These are phyloP conservation scores for Cebidichthys violaceus DNA, from an alignment of 2,113 vertebrate genomes.

Conservation along the genomic window DNA sequence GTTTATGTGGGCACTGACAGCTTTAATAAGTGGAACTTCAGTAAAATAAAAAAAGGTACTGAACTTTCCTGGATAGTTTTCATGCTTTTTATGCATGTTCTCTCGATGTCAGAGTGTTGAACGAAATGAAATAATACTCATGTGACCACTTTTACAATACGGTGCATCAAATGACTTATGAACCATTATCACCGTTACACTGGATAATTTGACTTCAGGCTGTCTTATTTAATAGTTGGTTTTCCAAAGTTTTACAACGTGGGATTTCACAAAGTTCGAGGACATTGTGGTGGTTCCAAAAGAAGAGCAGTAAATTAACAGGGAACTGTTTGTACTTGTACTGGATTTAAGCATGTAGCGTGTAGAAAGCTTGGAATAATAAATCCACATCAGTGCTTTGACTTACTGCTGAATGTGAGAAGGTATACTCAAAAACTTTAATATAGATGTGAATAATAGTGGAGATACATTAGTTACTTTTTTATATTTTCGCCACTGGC, in stretches of 20 bases:
- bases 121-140: slow-evolving; percentile 4
- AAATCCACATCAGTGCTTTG: not conserved
- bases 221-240: slow-evolving; percentile 18
- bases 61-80: not conserved
- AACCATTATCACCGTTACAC: slow-evolving; percentile 15
- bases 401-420: not conserved
- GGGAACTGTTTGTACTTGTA: not conserved
- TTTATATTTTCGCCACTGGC: not conserved
- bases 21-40: slow-evolving; percentile 17
- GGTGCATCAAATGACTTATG: slow-evolving; percentile 29
- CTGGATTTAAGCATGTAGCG: not conserved
- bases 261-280: slow-evolving; percentile 12
- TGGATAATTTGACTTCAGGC: slow-evolving; percentile 3
- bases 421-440: not conserved
- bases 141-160: slow-evolving; percentile 11
- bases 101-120: not conserved
- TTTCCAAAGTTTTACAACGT: slow-evolving; percentile 18
- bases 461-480: not conserved
- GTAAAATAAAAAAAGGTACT: not conserved
- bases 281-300: not conserved
- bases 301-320: not conserved
- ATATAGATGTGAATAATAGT: not conserved
- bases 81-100: not conserved
- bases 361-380: not conserved
- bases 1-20: slow-evolving; percentile 11